phyloP scores from a whole-genome alignment of 1,140 invertebrate species.

The Bombus superbus region DNA sequence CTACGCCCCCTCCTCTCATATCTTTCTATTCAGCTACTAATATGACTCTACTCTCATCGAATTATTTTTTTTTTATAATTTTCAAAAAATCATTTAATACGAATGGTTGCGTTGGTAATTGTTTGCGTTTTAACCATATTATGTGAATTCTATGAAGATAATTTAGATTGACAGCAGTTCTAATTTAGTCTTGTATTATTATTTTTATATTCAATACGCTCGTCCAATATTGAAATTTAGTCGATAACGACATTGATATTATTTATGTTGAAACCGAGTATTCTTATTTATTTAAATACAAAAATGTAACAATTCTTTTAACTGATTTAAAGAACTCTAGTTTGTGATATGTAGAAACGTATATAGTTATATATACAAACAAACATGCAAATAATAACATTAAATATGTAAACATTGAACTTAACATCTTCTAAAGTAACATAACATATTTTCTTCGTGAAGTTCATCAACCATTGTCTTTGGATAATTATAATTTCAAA shows the following conservation, averaged over 20 bases:
- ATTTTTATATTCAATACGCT: not conserved
- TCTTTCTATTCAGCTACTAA: constrained; percentile 35
- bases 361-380: not conserved
- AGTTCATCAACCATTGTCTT: not conserved
- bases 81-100: not conserved
- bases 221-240: not conserved
- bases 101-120: not conserved
- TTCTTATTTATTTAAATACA: not conserved
- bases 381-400: not conserved
- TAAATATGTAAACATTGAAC: not conserved
- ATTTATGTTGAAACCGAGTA: not conserved
- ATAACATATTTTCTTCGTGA: not conserved
- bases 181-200: not conserved
- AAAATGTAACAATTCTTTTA: not conserved
- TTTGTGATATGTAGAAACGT: not conserved
- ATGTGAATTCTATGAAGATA: too few relatives aligned
- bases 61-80: not conserved
- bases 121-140: not conserved
- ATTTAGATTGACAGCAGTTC: not conserved
- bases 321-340: not conserved
- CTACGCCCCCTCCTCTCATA: constrained; percentile 6
- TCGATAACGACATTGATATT: not conserved
- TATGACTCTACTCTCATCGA: constrained; percentile 6
- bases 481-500: not conserved
- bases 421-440: not conserved